These are phyloP conservation scores for Vulpes ferrilata DNA, from an alignment of 2,113 vertebrate genomes.

Conservation along the genomic window DNA sequence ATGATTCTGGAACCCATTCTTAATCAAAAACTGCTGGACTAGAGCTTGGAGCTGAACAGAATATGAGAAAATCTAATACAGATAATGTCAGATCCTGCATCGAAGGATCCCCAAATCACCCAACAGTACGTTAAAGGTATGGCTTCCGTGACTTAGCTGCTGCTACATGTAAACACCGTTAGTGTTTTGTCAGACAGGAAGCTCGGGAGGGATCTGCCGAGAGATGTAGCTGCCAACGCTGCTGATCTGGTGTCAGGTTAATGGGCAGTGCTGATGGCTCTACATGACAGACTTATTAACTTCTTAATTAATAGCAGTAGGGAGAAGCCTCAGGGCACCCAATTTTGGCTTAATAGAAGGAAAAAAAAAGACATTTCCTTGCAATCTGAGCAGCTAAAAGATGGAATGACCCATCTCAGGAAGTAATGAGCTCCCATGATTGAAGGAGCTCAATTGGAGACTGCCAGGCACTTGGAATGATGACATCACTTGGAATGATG, in stretches of 20 bases:
- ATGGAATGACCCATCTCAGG: not conserved
- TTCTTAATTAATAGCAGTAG: not conserved
- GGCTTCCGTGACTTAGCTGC: fast-evolving
- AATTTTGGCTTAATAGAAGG: not conserved
- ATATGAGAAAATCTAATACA: not conserved
- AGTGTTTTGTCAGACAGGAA: fast-evolving
- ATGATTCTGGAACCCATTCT: not conserved
- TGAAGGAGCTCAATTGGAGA: fast-evolving
- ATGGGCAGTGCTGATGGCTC: no score
- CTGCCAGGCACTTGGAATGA: fast-evolving
- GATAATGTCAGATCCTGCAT: not conserved
- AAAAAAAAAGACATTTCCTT: not conserved
- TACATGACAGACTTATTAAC: not conserved
- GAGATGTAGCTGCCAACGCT: not conserved
- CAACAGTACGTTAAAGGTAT: not conserved
- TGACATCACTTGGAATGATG: fast-evolving
- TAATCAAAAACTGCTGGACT: not conserved
- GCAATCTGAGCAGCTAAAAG: not conserved
- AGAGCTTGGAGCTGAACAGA: not conserved
- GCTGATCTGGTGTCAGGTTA: fast-evolving
- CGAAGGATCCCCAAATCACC: no score
- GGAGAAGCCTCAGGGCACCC: fast-evolving
- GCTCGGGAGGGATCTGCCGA: fast-evolving
- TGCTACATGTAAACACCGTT: fast-evolving
- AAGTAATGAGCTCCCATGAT: fast-evolving